phyloP scores from a whole-genome alignment of 2,888 invertebrate species.

The Lepidonotus clava region DNA sequence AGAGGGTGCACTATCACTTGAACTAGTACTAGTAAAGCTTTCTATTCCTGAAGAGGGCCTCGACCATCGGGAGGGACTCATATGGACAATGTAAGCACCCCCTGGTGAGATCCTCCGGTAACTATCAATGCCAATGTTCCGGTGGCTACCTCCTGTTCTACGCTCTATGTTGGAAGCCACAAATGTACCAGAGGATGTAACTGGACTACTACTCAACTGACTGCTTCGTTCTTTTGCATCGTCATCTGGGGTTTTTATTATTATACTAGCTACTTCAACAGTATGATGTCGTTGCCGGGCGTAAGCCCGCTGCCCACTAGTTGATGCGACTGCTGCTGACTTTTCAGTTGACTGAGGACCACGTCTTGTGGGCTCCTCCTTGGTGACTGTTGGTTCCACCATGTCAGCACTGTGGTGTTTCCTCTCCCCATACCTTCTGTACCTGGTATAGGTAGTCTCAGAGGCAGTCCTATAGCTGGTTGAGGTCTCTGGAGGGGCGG shows the following conservation, averaged over 20 bases:
- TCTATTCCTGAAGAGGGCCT: conserved; percentile 5
- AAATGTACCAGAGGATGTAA: neutral
- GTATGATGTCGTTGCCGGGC: conserved; percentile 23
- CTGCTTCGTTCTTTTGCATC: neutral
- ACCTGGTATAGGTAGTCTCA: neutral
- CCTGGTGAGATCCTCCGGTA: conserved; percentile 42
- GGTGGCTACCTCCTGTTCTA: conserved; percentile 7
- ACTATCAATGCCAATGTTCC: conserved; percentile 40
- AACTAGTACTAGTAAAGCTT: neutral
- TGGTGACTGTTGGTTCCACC: neutral
- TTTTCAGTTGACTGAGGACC: conserved; percentile 1
- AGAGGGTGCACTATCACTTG: neutral
- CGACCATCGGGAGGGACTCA: conserved; percentile 35
- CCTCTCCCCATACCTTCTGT: conserved; percentile 11
- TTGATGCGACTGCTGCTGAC: neutral
- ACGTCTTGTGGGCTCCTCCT: neutral
- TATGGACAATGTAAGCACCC: conserved; percentile 39
- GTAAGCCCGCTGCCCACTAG: neutral
- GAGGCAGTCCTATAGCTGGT: neutral
- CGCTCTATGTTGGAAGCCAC: conserved; percentile 39
- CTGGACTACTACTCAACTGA: neutral
- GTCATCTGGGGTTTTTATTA: conserved; percentile 30
- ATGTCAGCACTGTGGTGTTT: conserved; percentile 50
- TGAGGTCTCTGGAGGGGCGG: neutral
- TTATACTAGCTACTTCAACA: conserved; percentile 27